These are phyloP conservation scores for Thripadectes ignobilis DNA, from an alignment of 2,797 vertebrate species.

Conservation along the genomic window DNA sequence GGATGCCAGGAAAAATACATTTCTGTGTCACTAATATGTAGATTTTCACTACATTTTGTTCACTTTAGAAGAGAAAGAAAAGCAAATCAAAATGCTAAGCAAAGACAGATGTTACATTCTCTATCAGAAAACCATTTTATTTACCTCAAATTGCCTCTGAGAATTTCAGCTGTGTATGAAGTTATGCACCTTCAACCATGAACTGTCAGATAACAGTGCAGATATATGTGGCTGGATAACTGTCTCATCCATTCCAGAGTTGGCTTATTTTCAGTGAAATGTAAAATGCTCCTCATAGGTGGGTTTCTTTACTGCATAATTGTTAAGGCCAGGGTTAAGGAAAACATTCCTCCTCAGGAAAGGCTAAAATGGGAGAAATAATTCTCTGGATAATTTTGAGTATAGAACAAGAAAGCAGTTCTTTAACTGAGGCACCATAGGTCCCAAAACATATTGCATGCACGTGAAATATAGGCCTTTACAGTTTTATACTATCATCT, in stretches of 20 bases:
- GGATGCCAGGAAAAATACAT: conserved; percentile 26
- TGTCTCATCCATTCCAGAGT: neutral
- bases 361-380: neutral
- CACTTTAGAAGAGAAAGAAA: conserved; percentile 2
- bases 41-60: conserved; percentile 7
- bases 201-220: neutral
- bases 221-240: neutral
- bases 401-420: too few relatives aligned
- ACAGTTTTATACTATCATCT: too few relatives aligned
- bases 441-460: too few relatives aligned
- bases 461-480: too few relatives aligned
- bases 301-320: neutral
- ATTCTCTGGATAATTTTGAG: too few relatives aligned
- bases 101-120: conserved; percentile 27
- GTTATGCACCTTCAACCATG: neutral
- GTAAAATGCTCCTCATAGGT: neutral
- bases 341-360: neutral
- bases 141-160: neutral
- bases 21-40: conserved; percentile 16
- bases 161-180: neutral
- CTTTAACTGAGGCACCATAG: too few relatives aligned
- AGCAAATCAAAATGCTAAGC: conserved; percentile 29
- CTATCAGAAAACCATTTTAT: neutral
- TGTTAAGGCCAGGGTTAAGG: neutral
- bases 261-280: neutral